Evolutionary conservation across 2,113 vertebrate genomes (phyloP), one percentile per base, ranked within the genome.

Genomic region (Toxotes chatareus): DNA sequence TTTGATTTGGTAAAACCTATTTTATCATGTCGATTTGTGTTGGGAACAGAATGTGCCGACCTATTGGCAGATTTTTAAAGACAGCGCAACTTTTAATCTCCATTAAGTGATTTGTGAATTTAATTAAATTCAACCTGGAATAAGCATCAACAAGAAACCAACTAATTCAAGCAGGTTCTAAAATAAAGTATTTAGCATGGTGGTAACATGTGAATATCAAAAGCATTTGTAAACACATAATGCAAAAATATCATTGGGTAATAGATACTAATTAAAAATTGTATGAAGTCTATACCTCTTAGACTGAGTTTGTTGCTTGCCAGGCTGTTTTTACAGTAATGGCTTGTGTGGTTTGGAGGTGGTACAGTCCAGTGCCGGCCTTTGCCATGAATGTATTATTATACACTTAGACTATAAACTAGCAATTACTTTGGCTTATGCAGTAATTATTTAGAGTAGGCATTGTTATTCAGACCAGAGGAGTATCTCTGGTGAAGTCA

Each of bases 391-490:
- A 82, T 89, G 27, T 82, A 76, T 83, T 82, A 88, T 82, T 84
- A 74, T 82, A 70, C 61, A 88, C 80, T 86, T 82, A 79, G 73
- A 75, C 76, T 59, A 71, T 77, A 86, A 88, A 91, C 79, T 76
- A 76, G 68, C 89, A 90, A 87, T 93, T 89, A 86, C 73, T 82
- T 72, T 82, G 85, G 83, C 88, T 88, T 73, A 72, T 76, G 66
- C 76, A 46, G 60, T 87, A 82, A 88, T 93, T 88, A 90, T 91
- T 91, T 82, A 81, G 80, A 88, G 62, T 42, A 51, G 85, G 57
- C 75, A 62, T 86, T 90, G 82, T 92, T 87, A 82, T 84, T 86
- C 36, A 77, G 75, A 73, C 62, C 83, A 85, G 79, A 76, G 59
- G 68, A 81, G 73, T 70, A 78, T 91, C 85, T 75, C n/a, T 51